Percentiles rank a stretch among this genome's conserved stretches.
Evolutionary conservation across 2,888 invertebrate genomes (phyloP).

Genomic region (Camptogramma bilineatum): DNA sequence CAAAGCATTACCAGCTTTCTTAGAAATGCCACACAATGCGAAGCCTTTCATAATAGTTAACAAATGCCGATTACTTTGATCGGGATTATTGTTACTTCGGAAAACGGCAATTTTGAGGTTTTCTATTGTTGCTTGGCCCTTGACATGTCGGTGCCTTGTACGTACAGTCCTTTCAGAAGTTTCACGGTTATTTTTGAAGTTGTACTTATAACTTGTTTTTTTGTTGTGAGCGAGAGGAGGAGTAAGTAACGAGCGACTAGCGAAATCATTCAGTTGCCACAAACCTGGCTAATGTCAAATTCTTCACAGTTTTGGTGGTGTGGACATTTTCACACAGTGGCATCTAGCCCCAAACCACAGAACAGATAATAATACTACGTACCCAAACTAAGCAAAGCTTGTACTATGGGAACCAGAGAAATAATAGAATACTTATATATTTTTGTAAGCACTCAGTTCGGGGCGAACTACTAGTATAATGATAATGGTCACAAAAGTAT

Average conservation of each 20-base stretch:
- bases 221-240: not conserved
- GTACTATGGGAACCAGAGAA: too few species aligned
- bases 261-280: too few species aligned
- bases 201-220: conserved; percentile 1
- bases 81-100: conserved; percentile 52
- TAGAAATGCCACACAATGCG: conserved; percentile 51
- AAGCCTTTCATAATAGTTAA: conserved; percentile 56
- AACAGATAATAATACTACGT: too few species aligned
- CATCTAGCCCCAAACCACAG: too few species aligned
- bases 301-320: too few species aligned
- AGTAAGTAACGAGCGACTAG: not conserved
- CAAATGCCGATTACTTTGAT: conserved; percentile 58
- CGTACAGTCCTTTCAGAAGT: conserved; percentile 25
- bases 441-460: too few species aligned
- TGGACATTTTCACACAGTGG: too few species aligned
- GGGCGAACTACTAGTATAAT: too few species aligned
- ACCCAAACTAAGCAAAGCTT: too few species aligned
- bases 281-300: too few species aligned
- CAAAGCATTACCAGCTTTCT: conserved; percentile 49
- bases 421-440: too few species aligned
- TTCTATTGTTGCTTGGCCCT: conserved; percentile 40
- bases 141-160: conserved; percentile 20
- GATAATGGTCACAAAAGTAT: too few species aligned
- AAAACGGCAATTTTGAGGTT: conserved; percentile 44
- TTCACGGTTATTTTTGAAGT: conserved; percentile 17